These are phyloP conservation scores for Tragulus kanchil DNA, from an alignment of 2,113 vertebrate species.

Conservation along the genomic window DNA sequence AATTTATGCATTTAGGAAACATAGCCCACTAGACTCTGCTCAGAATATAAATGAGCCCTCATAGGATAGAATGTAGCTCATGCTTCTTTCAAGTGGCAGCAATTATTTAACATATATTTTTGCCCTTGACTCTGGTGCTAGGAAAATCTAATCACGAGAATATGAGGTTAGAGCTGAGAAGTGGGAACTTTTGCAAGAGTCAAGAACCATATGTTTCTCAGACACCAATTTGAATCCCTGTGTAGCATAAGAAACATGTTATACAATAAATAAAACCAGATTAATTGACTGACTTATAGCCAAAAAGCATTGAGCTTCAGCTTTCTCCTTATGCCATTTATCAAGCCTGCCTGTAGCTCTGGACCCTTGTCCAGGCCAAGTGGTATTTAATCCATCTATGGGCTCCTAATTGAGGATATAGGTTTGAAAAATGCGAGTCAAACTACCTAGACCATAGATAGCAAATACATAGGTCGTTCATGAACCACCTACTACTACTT, in stretches of 20 bases:
- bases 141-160: slow-evolving; percentile 53
- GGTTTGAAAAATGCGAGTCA: neutral
- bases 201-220: neutral
- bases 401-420: neutral
- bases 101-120: slow-evolving; percentile 55
- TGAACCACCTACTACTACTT: neutral
- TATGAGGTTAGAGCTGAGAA: neutral
- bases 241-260: neutral
- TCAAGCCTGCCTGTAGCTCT: neutral
- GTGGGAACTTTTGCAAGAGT: neutral
- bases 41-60: slow-evolving; percentile 71
- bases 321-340: neutral
- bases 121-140: slow-evolving; percentile 36
- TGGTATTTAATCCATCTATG: neutral
- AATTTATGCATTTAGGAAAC: slow-evolving; percentile 73
- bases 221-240: neutral
- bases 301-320: neutral
- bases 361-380: neutral
- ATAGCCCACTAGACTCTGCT: slow-evolving; percentile 37
- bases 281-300: neutral
- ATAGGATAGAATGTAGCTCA: slow-evolving; percentile 45
- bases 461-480: neutral
- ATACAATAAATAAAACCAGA: slow-evolving; percentile 54
- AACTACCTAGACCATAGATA: neutral
- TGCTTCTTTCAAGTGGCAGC: slow-evolving; percentile 55